Base-by-base conservation (phyloP, 1,140 invertebrate species). In the Lepidostoma basale region DNA sequence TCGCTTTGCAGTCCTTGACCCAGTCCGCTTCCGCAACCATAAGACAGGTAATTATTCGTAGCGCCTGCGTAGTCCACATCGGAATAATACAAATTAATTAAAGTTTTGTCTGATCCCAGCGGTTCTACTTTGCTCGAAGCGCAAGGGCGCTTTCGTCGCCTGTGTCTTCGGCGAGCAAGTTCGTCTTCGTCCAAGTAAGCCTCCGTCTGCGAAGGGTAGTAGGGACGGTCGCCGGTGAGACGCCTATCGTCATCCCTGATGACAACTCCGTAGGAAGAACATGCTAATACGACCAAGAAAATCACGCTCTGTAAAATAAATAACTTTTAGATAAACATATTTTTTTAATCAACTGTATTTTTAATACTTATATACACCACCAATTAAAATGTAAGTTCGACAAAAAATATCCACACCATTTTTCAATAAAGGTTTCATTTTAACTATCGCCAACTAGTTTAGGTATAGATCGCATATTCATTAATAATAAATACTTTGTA, bases 41-140 rank as follows among this genome's bases (percentile, higher is more conserved):
- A 22, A 16, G 40, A 44, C 28, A 59, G 18, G 33, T 62, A 62
- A 14, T 62, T 62, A 16, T 45, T 44, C 4, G 39, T 25, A 1
- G 14, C 1, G n/a, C n/a, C n/a, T 25, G 12, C 23, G 20, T 25
- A 3, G 20, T 52, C 47, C 8, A 52, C 47, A 22, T 62, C 59
- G 0, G 39, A 26, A 23, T 30, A 62, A 22, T 62, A 62, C 14
- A 62, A 4, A 18, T 62, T 62, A 22, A 62, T 39, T 8, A 62
- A 22, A 10, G 59, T 44, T 45, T 62, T 62, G 33, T 59, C 56
- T 14, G 49, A 28, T 1, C n/a, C 49, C 45, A 39, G 8, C 14
- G 54, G 54, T 8, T 36, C 54, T 33, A 59, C 54, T 23, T 59
- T 59, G 36, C 36, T 59, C 5, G 54, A 39, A 14, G 54, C 54